These are phyloP conservation scores for Daubentonia madagascariensis DNA, from an alignment of 2,113 vertebrate species.

Conservation along the genomic window DNA sequence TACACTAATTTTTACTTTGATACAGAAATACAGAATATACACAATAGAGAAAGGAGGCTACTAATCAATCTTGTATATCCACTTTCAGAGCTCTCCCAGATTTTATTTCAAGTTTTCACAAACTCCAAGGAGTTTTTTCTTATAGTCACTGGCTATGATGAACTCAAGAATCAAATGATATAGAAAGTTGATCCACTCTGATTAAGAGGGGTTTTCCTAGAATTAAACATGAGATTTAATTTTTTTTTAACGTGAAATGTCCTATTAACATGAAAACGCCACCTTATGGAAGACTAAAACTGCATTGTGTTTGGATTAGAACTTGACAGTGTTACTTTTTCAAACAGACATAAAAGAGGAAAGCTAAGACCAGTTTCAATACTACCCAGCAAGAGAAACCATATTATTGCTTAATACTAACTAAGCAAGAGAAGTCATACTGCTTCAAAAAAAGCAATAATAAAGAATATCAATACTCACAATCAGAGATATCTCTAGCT, in stretches of 20 bases:
- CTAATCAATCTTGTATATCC: neutral
- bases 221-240: slow-evolving; percentile 31
- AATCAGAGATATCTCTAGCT: slow-evolving; percentile 79
- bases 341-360: neutral
- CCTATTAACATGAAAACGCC: slow-evolving; percentile 38
- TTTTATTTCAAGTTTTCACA: slow-evolving; percentile 43
- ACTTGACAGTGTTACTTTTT: slow-evolving; percentile 12
- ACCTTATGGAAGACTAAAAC: slow-evolving; percentile 27
- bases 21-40: neutral
- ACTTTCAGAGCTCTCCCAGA: neutral
- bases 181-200: neutral
- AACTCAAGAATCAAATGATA: neutral
- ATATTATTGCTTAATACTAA: neutral
- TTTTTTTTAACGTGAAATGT: slow-evolving; percentile 5
- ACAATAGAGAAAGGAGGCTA: neutral
- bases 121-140: neutral
- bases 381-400: neutral
- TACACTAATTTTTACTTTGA: slow-evolving; percentile 31
- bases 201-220: neutral
- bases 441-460: slow-evolving; percentile 18
- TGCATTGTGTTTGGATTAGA: neutral
- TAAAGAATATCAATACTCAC: slow-evolving; percentile 75
- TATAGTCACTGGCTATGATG: neutral
- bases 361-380: slow-evolving; percentile 1
- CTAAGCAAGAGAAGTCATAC: neutral